phyloP scores from a whole-genome alignment of 2,888 invertebrate genomes.

The Empis livida region DNA sequence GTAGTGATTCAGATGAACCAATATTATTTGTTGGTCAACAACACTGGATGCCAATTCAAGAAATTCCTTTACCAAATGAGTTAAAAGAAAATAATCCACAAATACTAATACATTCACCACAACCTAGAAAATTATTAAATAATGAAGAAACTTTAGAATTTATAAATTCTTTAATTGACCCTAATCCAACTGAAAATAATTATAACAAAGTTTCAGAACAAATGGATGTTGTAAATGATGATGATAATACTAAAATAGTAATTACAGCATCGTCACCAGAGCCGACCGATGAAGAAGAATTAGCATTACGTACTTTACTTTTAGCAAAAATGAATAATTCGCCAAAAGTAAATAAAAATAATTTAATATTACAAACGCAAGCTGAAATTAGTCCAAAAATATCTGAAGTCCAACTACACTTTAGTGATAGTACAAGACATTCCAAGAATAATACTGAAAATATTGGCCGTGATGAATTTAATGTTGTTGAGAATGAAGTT shows the following conservation, averaged over 20 bases:
- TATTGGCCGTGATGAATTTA: not conserved
- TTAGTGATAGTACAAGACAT: not conserved
- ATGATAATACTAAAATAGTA: conserved; percentile 5
- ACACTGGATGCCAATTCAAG: conserved; percentile 14
- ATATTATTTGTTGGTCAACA: conserved; percentile 6
- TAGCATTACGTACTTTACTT: conserved; percentile 26
- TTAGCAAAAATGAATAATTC: conserved; percentile 21
- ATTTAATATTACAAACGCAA: not conserved
- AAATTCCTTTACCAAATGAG: conserved; percentile 13
- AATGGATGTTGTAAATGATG: not conserved
- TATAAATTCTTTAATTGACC: too few species aligned
- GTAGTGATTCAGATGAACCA: conserved; percentile 22
- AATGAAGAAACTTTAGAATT: not conserved
- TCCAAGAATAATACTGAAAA: not conserved
- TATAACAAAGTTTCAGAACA: not conserved
- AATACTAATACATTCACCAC: conserved; percentile 11
- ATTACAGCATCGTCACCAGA: conserved; percentile 11
- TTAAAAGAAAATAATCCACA: conserved; percentile 6
- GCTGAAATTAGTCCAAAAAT: not conserved
- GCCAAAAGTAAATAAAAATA: conserved; percentile 11
- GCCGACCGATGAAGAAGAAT: conserved; percentile 25
- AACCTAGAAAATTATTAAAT: conserved; percentile 1
- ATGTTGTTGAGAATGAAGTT: conserved; percentile 11
- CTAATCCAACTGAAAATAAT: not conserved
- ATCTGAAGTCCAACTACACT: not conserved